Evolutionary conservation across 2,888 invertebrate genomes (phyloP).

Genomic region (Selenia dentaria): DNA sequence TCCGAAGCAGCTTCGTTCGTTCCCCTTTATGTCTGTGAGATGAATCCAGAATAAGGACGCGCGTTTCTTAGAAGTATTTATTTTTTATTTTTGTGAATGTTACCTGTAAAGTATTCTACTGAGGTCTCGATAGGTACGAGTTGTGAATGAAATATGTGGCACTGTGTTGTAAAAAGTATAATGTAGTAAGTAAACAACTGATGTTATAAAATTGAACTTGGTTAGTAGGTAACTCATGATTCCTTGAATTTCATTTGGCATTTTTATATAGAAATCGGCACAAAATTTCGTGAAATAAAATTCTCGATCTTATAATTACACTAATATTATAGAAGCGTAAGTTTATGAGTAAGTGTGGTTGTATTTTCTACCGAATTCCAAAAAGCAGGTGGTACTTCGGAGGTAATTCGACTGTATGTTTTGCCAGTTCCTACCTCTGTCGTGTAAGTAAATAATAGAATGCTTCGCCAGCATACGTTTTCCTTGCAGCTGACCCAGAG

Average conservation of each 20-base stretch:
- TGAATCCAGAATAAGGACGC: constrained; percentile 63
- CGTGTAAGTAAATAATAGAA: too few relatives aligned
- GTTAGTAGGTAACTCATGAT: neutral
- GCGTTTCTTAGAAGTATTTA: constrained; percentile 28
- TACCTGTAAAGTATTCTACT: constrained; percentile 58
- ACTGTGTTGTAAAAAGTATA: constrained; percentile 22
- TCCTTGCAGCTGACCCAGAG: too few relatives aligned
- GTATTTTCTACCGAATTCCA: too few relatives aligned
- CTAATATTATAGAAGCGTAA: too few relatives aligned
- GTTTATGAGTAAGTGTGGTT: too few relatives aligned
- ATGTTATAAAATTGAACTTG: neutral
- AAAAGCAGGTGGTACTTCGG: too few relatives aligned
- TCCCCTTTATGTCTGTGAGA: constrained; percentile 46
- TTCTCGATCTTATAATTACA: too few relatives aligned
- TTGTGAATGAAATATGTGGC: constrained; percentile 42
- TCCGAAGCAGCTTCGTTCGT: constrained; percentile 39
- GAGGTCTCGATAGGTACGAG: constrained; percentile 38
- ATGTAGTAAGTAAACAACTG: neutral
- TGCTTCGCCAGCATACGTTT: too few relatives aligned
- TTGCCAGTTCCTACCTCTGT: too few relatives aligned
- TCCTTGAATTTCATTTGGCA: neutral
- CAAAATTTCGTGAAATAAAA: too few relatives aligned
- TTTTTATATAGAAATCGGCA: too few relatives aligned
- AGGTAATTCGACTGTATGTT: too few relatives aligned
- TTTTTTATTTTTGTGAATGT: constrained; percentile 49